phyloP scores from a whole-genome alignment of 2,888 invertebrate species.

The Dendrolimus pini region DNA sequence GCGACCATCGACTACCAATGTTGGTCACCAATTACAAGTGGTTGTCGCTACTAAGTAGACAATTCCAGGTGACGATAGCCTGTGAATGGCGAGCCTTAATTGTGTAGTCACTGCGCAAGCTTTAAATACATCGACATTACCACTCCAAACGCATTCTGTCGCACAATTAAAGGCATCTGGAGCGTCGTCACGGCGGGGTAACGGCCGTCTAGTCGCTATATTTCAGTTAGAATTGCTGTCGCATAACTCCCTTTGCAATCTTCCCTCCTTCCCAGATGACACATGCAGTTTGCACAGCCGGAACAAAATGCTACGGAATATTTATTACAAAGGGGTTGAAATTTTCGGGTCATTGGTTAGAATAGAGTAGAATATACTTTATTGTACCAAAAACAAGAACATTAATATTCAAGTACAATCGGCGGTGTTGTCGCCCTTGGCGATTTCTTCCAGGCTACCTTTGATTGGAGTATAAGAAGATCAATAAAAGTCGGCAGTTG shows the following conservation, averaged over 20 bases:
- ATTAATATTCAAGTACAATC: no score
- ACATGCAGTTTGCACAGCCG: conserved; percentile 28
- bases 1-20: no score
- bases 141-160: conserved; percentile 24
- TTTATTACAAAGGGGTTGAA: conserved; percentile 33
- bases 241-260: conserved; percentile 16
- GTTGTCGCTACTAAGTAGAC: not conserved
- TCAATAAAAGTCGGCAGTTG: no score
- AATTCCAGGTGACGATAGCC: not conserved
- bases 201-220: conserved; percentile 46
- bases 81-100: not conserved
- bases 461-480: no score
- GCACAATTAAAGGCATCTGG: conserved; percentile 54
- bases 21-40: conserved; percentile 16
- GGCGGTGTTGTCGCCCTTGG: no score
- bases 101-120: conserved; percentile 6
- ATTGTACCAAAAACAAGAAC: no score
- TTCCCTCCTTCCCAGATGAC: conserved; percentile 4
- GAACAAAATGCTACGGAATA: conserved; percentile 37
- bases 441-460: no score
- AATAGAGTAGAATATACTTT: no score
- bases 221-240: conserved; percentile 37
- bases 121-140: conserved; percentile 21
- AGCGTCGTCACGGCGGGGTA: conserved; percentile 35
- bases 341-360: conserved; percentile 13